Evolutionary conservation across 92 coral and sea anemone species (phyloP).

Genomic region (Hydrozoanthus gracilis): DNA sequence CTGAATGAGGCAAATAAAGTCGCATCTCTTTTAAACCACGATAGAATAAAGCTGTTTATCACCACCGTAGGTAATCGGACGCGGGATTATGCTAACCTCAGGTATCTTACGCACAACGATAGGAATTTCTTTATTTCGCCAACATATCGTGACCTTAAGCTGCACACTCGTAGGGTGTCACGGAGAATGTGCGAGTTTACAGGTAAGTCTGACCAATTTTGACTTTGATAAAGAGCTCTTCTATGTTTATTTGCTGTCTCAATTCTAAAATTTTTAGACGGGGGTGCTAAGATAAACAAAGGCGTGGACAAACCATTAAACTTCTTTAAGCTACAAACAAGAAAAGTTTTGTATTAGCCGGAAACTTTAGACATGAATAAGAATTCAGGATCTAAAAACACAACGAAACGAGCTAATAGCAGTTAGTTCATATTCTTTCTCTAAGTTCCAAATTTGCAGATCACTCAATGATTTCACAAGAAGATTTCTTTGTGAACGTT

Average conservation of each 20-base stretch:
- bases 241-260: too few relatives aligned
- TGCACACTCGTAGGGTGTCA: constrained; percentile 56
- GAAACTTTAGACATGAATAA: too few relatives aligned
- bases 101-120: constrained; percentile 47
- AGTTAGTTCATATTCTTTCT: too few relatives aligned
- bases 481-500: not conserved
- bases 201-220: constrained; percentile 37
- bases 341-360: too few relatives aligned
- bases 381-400: too few relatives aligned
- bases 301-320: too few relatives aligned
- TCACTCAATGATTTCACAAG: too few relatives aligned
- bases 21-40: constrained; percentile 55
- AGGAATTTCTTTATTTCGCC: constrained; percentile 43
- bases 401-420: too few relatives aligned
- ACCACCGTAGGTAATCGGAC: constrained; percentile 59
- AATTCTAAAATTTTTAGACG: too few relatives aligned
- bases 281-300: too few relatives aligned
- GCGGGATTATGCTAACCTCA: constrained; percentile 33
- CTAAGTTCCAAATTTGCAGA: too few relatives aligned
- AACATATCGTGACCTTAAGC: constrained; percentile 51
- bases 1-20: constrained; percentile 31
- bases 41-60: constrained; percentile 65
- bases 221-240: not conserved
- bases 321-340: too few relatives aligned
- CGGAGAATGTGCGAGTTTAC: constrained; percentile 61